These are phyloP conservation scores for Tetropium fuscum DNA, from an alignment of 2,888 invertebrate genomes.

Conservation along the genomic window DNA sequence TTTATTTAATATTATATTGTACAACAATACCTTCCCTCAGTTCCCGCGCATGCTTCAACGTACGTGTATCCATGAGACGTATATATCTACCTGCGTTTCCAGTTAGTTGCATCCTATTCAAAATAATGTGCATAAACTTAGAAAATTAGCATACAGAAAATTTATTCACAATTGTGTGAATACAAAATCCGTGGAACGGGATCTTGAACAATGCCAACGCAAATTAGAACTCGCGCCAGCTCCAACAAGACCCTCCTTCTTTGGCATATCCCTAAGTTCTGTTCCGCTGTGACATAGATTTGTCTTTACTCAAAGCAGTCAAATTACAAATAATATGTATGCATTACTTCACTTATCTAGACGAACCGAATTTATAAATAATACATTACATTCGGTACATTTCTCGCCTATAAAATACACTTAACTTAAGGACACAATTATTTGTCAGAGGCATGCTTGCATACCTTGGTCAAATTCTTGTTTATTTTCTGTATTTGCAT, in stretches of 20 bases:
- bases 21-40: no score
- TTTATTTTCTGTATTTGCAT: no score
- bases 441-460: no score
- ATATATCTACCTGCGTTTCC: constrained; percentile 16
- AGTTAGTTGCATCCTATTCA: constrained; percentile 32
- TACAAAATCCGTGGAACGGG: constrained; percentile 51
- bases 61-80: no score
- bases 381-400: no score
- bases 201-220: constrained; percentile 55
- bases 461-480: no score
- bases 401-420: no score
- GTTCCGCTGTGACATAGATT: constrained; percentile 38
- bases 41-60: no score
- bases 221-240: constrained; percentile 57
- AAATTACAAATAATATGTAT: constrained; percentile 29
- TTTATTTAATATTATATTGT: no score
- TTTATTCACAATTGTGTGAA: constrained; percentile 58
- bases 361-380: not conserved
- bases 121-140: constrained; percentile 33
- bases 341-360: constrained; percentile 23
- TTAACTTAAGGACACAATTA: no score
- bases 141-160: constrained; percentile 57
- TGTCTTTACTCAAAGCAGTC: constrained; percentile 24
- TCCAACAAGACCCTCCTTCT: constrained; percentile 43
- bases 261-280: constrained; percentile 26